Base-by-base conservation (phyloP, 2,797 vertebrate genomes). In the Nasua narica region DNA sequence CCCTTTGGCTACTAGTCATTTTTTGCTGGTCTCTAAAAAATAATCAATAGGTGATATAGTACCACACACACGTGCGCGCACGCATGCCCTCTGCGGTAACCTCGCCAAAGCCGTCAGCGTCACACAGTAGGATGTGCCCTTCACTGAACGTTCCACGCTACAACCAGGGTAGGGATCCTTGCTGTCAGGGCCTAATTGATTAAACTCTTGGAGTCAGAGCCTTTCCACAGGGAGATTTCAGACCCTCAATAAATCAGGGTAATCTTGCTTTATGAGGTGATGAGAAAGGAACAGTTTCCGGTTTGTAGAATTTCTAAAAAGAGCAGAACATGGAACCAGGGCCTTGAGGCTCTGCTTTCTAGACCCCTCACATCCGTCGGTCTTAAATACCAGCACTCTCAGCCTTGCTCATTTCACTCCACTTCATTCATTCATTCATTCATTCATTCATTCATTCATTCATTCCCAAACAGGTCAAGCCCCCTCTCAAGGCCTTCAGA, bases 181-280 rank as follows among this genome's bases (percentile, higher is more conserved):
- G 95, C 94, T 54, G 95, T 54, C 90, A 83, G 92, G 1, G 86
- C 58, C 96, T 92, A 50, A 95, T 18, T 76, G 96, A 81, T 97
- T 88, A 70, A 89, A 79, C 76, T 56, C 95, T 91, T 1, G 11
- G 67, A 96, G 97, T 60, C 14, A 96, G 88, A 91, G 98, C 94
- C 76, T 81, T 69, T 94, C 96, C 93, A 78, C 56, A 90, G 95
- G 97, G 97, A 97, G 97, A 96, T 23, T 95, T 96, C 97, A 92
- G 97, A 86, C 67, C 62, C 77, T 90, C 95, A 1, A 7, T 25
- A 79, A 70, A 91, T 69, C 85, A 56, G 94, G 50, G 92, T 46
- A 95, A 97, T 97, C 95, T 92, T 94, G 96, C 86, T 98, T 98
- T 95, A 98, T 91, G 93, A 95, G 97, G 92, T 95, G 96, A 84